Base-by-base conservation (phyloP, 2,797 vertebrate genomes). In the Sternarchorhynchus goeldii region DNA sequence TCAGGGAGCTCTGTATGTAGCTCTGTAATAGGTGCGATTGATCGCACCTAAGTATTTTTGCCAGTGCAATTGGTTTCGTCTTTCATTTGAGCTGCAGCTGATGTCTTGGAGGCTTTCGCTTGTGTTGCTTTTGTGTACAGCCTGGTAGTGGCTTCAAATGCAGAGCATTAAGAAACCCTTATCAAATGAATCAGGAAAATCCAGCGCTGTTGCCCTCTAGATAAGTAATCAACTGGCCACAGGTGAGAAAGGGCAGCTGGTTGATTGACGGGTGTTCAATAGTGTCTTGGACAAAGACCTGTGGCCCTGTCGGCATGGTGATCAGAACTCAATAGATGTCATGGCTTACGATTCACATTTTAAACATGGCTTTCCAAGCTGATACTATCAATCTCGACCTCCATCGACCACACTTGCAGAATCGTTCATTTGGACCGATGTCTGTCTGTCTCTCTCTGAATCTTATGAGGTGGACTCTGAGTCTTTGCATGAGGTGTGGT, bases 1-100 rank as follows among this genome's bases (percentile, higher is more conserved):
- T 80, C 36, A 66, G 17, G 69, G 79, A 74, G 76, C 14, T 77
- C 36, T 41, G 73, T 41, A 70, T 64, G 53, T 58, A 70, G 45
- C 36, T 17, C 17, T 63, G 36, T 59, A 73, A n/a, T n/a, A n/a
- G n/a, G n/a, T n/a, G n/a, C 2, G 45, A 0, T 14, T 12, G 45
- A 10, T 45, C 8, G 10, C 12, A 50, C 10, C 45, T 25, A 25
- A 50, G 39, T 41, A 10, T 41, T 6, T 41, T 41, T 10, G 6
- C 39, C 5, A 6, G 16, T 17, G 25, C 25, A 25, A 25, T 62
- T 32, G 5, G 14, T 4, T 32, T 32, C 2, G 2, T 17, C 6
- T 6, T 34, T 18, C 31, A 5, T 17, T 17, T 62, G 14, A 14
- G 4, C 12, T 41, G 20, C 18, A 39, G 1, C 39, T 7, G 60